Evolutionary conservation across 2,888 invertebrate genomes (phyloP), one percentile per base, ranked within the genome.

Genomic region (Catotricha subobsoleta): DNA sequence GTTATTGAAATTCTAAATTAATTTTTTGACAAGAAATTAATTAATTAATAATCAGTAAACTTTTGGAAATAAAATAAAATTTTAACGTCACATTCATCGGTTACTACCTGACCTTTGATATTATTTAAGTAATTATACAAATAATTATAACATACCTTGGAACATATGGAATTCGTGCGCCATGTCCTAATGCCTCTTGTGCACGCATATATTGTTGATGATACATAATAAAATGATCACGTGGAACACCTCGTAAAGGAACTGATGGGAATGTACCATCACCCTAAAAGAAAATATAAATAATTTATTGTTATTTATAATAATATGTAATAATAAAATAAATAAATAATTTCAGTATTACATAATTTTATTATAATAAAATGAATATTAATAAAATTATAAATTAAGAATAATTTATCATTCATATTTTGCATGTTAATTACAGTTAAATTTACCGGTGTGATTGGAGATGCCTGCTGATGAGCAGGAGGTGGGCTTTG

Each of bases 401-500:
- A 9, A 20, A 25, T 25, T 28, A 28, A 28, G 3, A 9, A 21
- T 12, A 37, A n/a, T n/a, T n/a, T n/a, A n/a, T n/a, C n/a, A n/a
- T n/a, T n/a, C n/a, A n/a, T n/a, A n/a, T n/a, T n/a, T n/a, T n/a
- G n/a, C n/a, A n/a, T n/a, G n/a, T n/a, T n/a, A n/a, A n/a, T n/a
- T n/a, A n/a, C n/a, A n/a, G n/a, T n/a, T 21, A 34, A 27, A 45
- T 54, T 62, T 73, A 76, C 76, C 76, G 75, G 69, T 58, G 74
- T 71, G 57, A 76, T 71, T 52, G 77, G 77, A 56, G 76, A 75
- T 58, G 70, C 71, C 62, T 77, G 82, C 69, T 82, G 83, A 64
- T 83, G 83, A 51, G 84, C 83, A 57, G 83, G 83, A 56, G 83
- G 83, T 55, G 82, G 83, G 62, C 80, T 80, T 67, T 80, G 75